These are phyloP conservation scores for Albula glossodonta DNA, from an alignment of 2,113 vertebrate genomes.

Conservation along the genomic window DNA sequence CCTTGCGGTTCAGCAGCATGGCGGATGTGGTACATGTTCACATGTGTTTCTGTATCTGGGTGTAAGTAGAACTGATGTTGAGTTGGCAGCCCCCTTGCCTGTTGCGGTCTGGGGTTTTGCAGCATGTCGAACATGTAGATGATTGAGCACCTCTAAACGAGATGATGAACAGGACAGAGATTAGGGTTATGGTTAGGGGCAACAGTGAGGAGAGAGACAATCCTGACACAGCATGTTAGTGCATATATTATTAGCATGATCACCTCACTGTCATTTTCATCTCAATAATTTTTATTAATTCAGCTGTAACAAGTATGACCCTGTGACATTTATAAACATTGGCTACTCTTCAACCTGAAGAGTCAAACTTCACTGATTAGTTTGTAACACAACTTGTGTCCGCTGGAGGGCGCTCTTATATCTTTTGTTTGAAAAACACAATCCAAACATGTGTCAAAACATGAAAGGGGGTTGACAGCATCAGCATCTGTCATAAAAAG, in stretches of 20 bases:
- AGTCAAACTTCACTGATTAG: neutral
- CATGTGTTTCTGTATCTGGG: neutral
- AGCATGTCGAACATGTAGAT: neutral
- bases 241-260: neutral
- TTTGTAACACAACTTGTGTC: constrained; percentile 29
- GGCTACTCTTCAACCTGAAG: neutral
- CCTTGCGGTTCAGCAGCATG: neutral
- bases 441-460: constrained; percentile 33
- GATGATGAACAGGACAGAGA: neutral
- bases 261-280: neutral
- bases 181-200: neutral
- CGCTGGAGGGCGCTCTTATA: constrained; percentile 57
- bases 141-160: neutral
- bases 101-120: neutral
- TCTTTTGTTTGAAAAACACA: constrained; percentile 33
- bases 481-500: constrained; percentile 11
- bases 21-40: neutral
- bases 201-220: neutral
- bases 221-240: neutral
- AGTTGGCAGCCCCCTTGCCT: neutral
- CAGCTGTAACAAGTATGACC: neutral
- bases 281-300: neutral
- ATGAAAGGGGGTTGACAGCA: neutral
- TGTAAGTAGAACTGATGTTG: neutral
- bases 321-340: neutral